Conservation (phyloP, 2,113 vertebrate genomes). For the Coryphaenoides rupestris region DNA sequence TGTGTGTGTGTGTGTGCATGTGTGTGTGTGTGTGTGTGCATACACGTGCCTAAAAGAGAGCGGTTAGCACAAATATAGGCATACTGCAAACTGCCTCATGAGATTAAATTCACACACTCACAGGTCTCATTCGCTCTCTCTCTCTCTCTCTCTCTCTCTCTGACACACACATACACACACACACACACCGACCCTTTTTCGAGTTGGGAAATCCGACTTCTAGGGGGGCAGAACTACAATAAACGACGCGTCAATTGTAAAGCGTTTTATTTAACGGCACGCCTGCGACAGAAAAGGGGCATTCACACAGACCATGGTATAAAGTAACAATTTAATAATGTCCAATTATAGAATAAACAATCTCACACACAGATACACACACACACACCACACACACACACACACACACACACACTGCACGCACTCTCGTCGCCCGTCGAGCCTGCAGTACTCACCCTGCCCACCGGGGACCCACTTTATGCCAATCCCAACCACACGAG, state of each 20-base stretch:
- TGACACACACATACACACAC: not conserved
- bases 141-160: not conserved
- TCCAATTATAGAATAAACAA: not conserved
- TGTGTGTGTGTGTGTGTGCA: not conserved
- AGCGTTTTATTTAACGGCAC: too few species aligned
- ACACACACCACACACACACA: too few species aligned
- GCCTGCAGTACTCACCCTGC: too few species aligned
- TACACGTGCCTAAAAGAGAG: not conserved
- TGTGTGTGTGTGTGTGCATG: constrained; percentile 1
- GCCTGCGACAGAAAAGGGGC: too few species aligned
- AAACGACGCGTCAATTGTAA: too few species aligned
- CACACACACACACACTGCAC: not conserved
- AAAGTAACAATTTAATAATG: too few species aligned
- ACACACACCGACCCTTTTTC: too few species aligned
- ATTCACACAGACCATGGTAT: too few species aligned
- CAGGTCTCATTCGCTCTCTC: too few species aligned
- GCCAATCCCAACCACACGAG: constrained; percentile 98
- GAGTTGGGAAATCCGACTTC: too few species aligned
- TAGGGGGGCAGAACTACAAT: too few species aligned
- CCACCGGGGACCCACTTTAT: constrained; percentile 98
- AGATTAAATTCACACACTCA: not conserved
- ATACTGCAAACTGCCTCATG: not conserved
- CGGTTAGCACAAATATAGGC: not conserved
- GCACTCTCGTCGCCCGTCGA: too few species aligned
- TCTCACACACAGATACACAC: not conserved